Evolutionary conservation across 2,113 vertebrate genomes (phyloP), one percentile per base, ranked within the genome.

Genomic region (Notothenia rossii): DNA sequence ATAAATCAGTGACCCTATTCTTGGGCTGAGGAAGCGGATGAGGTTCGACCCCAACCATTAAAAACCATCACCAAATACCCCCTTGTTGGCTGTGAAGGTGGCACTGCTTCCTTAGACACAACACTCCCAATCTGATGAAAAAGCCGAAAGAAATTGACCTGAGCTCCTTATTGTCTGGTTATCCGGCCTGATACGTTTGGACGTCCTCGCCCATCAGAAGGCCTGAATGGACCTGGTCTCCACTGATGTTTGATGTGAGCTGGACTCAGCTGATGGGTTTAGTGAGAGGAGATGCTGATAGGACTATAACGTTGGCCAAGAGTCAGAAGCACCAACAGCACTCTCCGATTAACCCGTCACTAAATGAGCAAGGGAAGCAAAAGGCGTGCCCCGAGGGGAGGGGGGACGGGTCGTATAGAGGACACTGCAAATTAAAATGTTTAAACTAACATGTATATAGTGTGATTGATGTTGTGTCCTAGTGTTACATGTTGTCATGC

Each of bases 281-380:
- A 7, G 29, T 67, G 64, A 70, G 36, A 69, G 40, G 40, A 60
- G 55, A 70, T 7, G 53, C 15, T 15, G n/a, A 56, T 78, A 67
- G 20, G 72, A 10, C 40, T 55, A 64, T 66, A 55, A 33, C 65
- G 48, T 50, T 53, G 5, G 61, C 70, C 64, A 88, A 82, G 64
- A 69, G 69, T 81, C 74, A 70, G 48, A 83, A 79, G 51, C 79
- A 85, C 77, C 36, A 79, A n/a, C 33, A 22, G 56, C 53, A 25
- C 56, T n/a, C 22, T 79, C 70, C 75, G 59, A 59, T 81, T 50
- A 40, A 60, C 64, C 64, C 58, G 68, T 77, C 69, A 60, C 58
- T 82, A 72, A 66, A 49, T 50, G 53, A 77, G 17, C 58, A 29
- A 22, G 53, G 58, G 9, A 9, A 75, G 58, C 71, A 84, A 56